A percentile compares a stretch with the other conserved stretches of the same genome.
These are phyloP conservation scores for Microcebus tavaratra DNA, from an alignment of 2,113 vertebrate genomes.

Conservation along the genomic window DNA sequence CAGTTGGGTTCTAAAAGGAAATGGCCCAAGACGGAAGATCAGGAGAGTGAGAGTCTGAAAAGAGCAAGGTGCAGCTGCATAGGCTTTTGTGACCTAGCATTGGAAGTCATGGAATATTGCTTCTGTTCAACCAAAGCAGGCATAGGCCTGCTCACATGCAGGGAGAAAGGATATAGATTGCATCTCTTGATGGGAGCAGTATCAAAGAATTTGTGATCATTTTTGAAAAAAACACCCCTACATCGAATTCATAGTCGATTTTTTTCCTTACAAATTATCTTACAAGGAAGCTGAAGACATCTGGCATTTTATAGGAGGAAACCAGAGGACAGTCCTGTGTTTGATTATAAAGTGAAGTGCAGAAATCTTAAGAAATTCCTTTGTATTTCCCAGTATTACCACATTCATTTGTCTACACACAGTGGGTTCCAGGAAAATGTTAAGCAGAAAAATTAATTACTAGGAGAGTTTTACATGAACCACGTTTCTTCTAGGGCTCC, in stretches of 20 bases:
- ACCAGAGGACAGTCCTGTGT: not conserved
- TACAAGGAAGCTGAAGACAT: not conserved
- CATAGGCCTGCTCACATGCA: not conserved
- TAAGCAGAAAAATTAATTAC: not conserved
- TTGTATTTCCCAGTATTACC: not conserved
- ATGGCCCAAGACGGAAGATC: not conserved
- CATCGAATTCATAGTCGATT: not conserved
- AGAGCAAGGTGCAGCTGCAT: not conserved
- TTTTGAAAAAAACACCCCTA: not conserved
- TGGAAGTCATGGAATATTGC: not conserved
- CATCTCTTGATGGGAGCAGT: not conserved
- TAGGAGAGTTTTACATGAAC: constrained; percentile 33
- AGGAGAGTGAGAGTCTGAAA: not conserved
- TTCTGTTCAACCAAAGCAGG: not conserved
- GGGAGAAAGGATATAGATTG: not conserved
- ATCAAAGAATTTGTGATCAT: not conserved
- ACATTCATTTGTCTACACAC: not conserved
- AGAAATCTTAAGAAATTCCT: not conserved
- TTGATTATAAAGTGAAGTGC: not conserved
- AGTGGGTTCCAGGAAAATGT: not conserved
- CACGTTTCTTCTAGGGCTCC: constrained; percentile 52
- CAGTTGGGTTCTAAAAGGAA: not conserved
- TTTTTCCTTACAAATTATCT: not conserved
- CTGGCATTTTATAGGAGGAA: not conserved
- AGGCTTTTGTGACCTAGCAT: not conserved